These are phyloP conservation scores for Musca domestica DNA, from an alignment of 1,140 invertebrate genomes.

Conservation along the genomic window DNA sequence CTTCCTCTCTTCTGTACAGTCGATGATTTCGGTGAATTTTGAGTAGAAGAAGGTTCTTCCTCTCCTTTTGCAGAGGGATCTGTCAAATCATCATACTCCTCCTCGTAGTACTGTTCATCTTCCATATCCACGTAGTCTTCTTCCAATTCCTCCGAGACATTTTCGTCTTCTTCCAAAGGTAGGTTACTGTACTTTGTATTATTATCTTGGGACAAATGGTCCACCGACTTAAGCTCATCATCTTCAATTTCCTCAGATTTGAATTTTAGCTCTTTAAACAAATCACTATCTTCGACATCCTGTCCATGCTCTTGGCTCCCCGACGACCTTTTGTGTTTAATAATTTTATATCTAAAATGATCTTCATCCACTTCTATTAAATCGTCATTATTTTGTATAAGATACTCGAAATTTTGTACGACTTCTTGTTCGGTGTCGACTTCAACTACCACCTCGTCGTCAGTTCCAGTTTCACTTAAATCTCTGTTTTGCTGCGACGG, in stretches of 20 bases:
- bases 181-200: too few species aligned
- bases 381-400: too few species aligned
- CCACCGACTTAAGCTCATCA: background rate
- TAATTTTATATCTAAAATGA: too few species aligned
- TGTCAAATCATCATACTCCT: background rate
- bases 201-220: background rate
- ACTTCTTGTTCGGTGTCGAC: too few species aligned
- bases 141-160: background rate
- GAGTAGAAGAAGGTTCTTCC: slow-evolving; percentile 27
- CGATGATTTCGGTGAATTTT: background rate
- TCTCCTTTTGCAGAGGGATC: background rate
- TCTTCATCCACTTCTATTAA: too few species aligned
- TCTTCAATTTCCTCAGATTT: slow-evolving; percentile 1
- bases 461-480: too few species aligned
- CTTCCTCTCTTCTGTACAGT: background rate
- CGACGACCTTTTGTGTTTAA: too few species aligned
- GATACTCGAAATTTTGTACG: too few species aligned
- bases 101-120: background rate
- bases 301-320: slow-evolving; percentile 8
- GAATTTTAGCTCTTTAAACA: slow-evolving; percentile 6
- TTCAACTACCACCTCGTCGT: too few species aligned
- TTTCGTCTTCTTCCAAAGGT: background rate
- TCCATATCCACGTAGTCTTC: background rate
- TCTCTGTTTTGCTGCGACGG: too few species aligned
- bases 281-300: slow-evolving; percentile 3